Percentiles rank a stretch among this genome's conserved stretches.
phyloP scores from a whole-genome alignment of 2,113 vertebrate genomes.

The Percopsis transmontana region DNA sequence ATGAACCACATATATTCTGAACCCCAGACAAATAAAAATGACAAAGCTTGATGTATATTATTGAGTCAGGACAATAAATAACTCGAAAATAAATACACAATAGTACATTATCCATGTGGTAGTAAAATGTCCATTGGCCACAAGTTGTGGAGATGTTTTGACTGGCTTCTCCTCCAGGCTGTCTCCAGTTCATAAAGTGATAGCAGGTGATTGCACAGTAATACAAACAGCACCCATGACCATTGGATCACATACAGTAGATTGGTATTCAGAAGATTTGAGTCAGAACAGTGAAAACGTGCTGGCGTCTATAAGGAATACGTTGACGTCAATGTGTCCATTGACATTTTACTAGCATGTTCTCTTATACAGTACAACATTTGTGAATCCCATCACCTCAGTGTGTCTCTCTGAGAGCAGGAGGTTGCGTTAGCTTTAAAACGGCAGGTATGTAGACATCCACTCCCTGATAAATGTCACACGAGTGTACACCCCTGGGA shows the following conservation, averaged over 20 bases:
- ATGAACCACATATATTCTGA: constrained; percentile 36
- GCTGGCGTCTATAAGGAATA: background rate
- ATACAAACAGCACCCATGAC: constrained; percentile 55
- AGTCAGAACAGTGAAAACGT: background rate
- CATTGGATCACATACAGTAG: constrained; percentile 22
- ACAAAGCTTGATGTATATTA: constrained; percentile 19
- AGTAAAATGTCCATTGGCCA: constrained; percentile 23
- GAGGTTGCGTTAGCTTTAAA: constrained; percentile 52
- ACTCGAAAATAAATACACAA: constrained; percentile 67
- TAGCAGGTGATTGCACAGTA: constrained; percentile 46
- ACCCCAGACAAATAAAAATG: constrained; percentile 22
- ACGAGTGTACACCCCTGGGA: constrained; percentile 90
- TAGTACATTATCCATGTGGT: constrained; percentile 26
- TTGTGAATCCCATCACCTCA: background rate
- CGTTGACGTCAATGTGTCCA: constrained; percentile 8
- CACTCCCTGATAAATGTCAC: constrained; percentile 87
- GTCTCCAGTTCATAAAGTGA: constrained; percentile 28
- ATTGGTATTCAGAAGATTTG: constrained; percentile 32
- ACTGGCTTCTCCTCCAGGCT: constrained; percentile 9
- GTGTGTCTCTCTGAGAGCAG: background rate
- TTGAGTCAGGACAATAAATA: constrained; percentile 64
- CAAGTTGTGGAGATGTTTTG: constrained; percentile 8
- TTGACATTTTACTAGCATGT: constrained; percentile 34
- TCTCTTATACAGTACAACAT: constrained; percentile 43
- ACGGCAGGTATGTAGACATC: constrained; percentile 85